These are phyloP conservation scores for Aythya fuligula DNA, from an alignment of 2,797 vertebrate genomes.

Conservation along the genomic window DNA sequence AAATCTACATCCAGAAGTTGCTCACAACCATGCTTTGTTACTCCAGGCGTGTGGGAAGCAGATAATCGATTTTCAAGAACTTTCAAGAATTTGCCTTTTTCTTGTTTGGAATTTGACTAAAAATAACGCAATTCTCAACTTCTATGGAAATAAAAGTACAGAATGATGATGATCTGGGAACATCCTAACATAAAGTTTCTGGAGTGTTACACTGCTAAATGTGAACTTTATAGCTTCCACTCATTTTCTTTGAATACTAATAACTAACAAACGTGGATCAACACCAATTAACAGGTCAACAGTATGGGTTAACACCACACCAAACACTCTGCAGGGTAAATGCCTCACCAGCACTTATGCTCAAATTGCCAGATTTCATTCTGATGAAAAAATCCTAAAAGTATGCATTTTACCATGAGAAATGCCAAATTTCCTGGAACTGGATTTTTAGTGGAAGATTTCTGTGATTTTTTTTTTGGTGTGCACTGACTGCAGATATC, in stretches of 20 bases:
- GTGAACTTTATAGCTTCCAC: not conserved
- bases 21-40: not conserved
- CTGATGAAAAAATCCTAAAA: not conserved
- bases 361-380: not conserved
- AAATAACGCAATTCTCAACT: not conserved
- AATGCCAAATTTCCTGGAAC: not conserved
- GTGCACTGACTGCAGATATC: rapidly evolving
- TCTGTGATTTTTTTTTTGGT: not conserved
- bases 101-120: not conserved
- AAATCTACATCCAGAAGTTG: not conserved
- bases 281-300: rapidly evolving
- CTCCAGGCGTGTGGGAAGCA: not conserved
- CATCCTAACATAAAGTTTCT: not conserved
- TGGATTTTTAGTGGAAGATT: not conserved
- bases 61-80: not conserved
- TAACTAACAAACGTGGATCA: not conserved
- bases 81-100: not conserved
- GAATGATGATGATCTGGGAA: not conserved
- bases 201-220: not conserved
- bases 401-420: rapidly evolving
- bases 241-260: not conserved
- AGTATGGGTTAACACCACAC: not conserved
- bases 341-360: rapidly evolving
- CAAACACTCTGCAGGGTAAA: rapidly evolving
- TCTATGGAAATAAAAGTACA: not conserved